These are phyloP conservation scores for Hipparchia semele DNA, from an alignment of 2,888 invertebrate genomes.

Conservation along the genomic window DNA sequence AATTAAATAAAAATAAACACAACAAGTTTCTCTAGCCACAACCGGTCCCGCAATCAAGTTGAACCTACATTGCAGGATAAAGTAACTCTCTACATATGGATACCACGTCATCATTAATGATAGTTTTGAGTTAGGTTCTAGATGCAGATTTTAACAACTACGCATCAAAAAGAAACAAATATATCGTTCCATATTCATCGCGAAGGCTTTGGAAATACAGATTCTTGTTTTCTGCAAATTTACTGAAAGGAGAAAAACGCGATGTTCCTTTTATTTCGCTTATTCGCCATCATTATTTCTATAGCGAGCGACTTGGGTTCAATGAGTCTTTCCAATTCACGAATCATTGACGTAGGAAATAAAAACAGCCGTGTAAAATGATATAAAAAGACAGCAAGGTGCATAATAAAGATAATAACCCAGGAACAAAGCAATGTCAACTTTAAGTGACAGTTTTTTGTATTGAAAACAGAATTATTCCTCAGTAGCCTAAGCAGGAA, in stretches of 20 bases:
- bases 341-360: conserved; percentile 1
- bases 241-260: conserved; percentile 11
- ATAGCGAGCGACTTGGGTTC: conserved; percentile 9
- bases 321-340: conserved; percentile 7
- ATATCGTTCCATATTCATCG: conserved; percentile 1
- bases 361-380: not conserved
- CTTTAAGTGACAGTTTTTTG: too few species aligned
- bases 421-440: too few species aligned
- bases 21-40: too few species aligned
- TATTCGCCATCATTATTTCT: conserved; percentile 17
- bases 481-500: too few species aligned
- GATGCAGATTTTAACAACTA: not conserved
- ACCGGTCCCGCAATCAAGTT: too few species aligned
- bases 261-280: conserved; percentile 14
- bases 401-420: too few species aligned
- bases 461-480: too few species aligned
- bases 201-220: conserved; percentile 8
- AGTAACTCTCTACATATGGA: too few species aligned
- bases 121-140: not conserved
- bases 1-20: too few species aligned
- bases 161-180: not conserved
- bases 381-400: not conserved
- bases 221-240: conserved; percentile 11
- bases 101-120: not conserved
- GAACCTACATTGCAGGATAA: too few species aligned